A percentile compares a stretch with the other conserved stretches of the same genome.
Conservation (phyloP, 1,140 invertebrate species). For the Mamestra configurata region DNA sequence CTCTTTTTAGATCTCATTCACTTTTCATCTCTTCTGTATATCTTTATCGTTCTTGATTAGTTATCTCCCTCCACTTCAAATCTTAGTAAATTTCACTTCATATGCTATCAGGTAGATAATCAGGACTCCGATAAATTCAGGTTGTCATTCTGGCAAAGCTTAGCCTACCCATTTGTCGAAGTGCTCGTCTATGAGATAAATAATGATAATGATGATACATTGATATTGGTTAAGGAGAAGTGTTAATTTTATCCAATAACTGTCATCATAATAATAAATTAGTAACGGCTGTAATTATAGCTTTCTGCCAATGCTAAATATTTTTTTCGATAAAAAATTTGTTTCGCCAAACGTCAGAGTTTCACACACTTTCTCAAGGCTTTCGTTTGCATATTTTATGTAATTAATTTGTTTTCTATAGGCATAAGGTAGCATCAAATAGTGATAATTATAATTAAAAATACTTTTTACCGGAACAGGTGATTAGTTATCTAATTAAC, state of each 20-base stretch:
- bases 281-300: background rate
- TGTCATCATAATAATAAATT: background rate
- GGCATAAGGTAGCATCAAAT: background rate
- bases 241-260: background rate
- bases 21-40: no score
- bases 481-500: no score
- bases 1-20: no score
- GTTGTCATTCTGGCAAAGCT: no score
- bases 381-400: slow-evolving; percentile 29
- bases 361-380: slow-evolving; percentile 36
- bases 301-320: background rate
- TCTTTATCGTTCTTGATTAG: no score
- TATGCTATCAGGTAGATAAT: no score
- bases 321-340: background rate
- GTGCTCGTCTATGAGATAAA: no score
- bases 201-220: no score
- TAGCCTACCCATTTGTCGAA: no score
- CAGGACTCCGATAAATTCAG: no score
- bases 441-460: background rate
- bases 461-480: background rate
- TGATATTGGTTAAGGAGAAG: background rate
- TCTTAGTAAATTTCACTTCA: no score
- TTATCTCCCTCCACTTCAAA: no score
- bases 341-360: background rate
- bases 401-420: slow-evolving; percentile 23